Evolutionary conservation across 2,888 invertebrate genomes (phyloP).

Genomic region (Agriotes lineatus): DNA sequence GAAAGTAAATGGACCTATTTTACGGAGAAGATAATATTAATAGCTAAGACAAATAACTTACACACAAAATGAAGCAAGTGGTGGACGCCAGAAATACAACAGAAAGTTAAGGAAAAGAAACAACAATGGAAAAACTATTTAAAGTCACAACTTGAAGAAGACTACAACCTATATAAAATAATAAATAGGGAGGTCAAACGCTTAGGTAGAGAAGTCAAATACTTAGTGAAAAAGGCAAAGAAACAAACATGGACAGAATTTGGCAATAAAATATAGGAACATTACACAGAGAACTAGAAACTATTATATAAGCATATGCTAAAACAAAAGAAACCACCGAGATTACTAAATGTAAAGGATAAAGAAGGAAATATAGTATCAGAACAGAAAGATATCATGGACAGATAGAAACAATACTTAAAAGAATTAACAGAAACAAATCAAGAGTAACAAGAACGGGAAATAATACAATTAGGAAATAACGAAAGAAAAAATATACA

Average conservation of each 20-base stretch:
- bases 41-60: too few species aligned
- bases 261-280: not conserved
- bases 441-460: not conserved
- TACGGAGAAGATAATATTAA: too few species aligned
- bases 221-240: not conserved
- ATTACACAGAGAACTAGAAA: not conserved
- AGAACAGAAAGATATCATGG: not conserved
- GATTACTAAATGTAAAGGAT: not conserved
- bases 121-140: not conserved
- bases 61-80: conserved; percentile 1
- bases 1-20: too few species aligned
- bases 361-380: not conserved
- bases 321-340: not conserved
- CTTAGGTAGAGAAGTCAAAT: not conserved
- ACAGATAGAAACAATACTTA: not conserved
- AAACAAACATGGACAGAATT: not conserved
- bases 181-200: not conserved
- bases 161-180: not conserved
- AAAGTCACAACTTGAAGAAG: not conserved
- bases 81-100: not conserved
- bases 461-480: conserved; percentile 3
- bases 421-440: too few species aligned
- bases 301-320: not conserved
- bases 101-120: not conserved
- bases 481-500: not conserved